A percentile compares a stretch with the other conserved stretches of the same genome.
These are phyloP conservation scores for Myanophis thanlyinensis DNA, from an alignment of 2,113 vertebrate genomes.

Conservation along the genomic window DNA sequence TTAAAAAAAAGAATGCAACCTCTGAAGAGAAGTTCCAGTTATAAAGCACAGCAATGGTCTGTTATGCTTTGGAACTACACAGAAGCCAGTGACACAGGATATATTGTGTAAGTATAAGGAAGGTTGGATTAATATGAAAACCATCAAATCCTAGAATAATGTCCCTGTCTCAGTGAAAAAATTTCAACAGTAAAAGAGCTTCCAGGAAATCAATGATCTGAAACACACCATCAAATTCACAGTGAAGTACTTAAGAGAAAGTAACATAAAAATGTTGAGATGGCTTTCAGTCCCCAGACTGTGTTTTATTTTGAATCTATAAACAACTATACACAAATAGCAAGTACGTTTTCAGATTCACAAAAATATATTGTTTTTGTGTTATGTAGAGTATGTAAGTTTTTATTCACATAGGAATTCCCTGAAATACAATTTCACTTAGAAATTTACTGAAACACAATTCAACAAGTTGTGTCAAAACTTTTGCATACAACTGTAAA, in stretches of 20 bases:
- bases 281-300: background rate
- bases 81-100: background rate
- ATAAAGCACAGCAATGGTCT: background rate
- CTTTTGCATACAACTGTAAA: background rate
- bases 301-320: background rate
- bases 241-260: background rate
- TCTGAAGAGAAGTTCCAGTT: background rate
- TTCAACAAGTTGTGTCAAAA: background rate
- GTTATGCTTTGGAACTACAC: background rate
- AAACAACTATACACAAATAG: background rate
- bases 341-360: background rate
- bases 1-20: background rate
- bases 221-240: background rate
- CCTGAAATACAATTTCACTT: background rate
- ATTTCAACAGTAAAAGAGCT: background rate
- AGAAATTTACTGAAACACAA: background rate
- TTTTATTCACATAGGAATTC: background rate
- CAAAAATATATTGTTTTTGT: background rate
- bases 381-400: background rate
- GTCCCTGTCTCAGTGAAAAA: background rate
- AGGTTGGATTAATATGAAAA: background rate
- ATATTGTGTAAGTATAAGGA: background rate
- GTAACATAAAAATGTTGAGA: background rate
- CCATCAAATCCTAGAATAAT: background rate
- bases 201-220: background rate